Conservation (phyloP, 2,888 invertebrate species). For the Clanis bilineata region DNA sequence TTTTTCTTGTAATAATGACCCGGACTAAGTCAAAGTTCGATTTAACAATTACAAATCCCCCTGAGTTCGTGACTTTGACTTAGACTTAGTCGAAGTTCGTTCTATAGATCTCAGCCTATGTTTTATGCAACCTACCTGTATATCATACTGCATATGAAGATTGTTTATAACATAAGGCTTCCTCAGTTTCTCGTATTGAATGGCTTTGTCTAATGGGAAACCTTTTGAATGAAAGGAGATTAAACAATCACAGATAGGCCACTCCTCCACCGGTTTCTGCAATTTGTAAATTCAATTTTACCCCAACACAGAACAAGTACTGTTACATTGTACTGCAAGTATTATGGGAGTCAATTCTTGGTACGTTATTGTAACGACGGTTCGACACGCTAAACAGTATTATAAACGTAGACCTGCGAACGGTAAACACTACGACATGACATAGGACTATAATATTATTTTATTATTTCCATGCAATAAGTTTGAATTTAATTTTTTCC, state of each 20-base stretch:
- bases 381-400: background rate
- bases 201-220: conserved; percentile 98
- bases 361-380: background rate
- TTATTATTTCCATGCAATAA: no score
- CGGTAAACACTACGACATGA: background rate
- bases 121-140: conserved; percentile 85
- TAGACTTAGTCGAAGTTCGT: no score
- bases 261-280: conserved; percentile 96
- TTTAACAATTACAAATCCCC: no score
- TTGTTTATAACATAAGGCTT: conserved; percentile 99
- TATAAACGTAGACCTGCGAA: background rate
- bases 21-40: no score
- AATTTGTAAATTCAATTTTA: conserved; percentile 28
- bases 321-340: background rate
- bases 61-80: no score
- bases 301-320: background rate
- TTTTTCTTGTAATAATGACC: no score
- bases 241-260: conserved; percentile 98
- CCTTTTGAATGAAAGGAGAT: conserved; percentile 99
- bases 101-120: no score
- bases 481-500: no score
- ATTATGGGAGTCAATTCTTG: background rate
- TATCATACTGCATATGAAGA: conserved; percentile 98
- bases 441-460: no score
- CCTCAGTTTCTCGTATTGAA: conserved; percentile 95